Conservation (phyloP, 2,113 vertebrate species). For the Corythornis madagascariensis region DNA sequence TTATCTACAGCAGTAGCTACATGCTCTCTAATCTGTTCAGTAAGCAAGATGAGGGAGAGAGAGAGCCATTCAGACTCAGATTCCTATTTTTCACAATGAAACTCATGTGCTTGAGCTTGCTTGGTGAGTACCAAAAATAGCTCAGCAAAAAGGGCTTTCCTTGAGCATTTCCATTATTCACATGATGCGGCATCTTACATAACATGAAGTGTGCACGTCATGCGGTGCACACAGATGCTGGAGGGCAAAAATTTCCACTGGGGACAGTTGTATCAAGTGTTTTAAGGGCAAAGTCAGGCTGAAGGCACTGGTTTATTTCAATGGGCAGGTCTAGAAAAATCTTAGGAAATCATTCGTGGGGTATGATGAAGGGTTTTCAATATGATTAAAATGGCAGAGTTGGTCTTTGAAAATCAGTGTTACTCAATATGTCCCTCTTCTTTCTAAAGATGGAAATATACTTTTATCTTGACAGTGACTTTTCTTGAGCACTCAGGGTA, state of each 20-base stretch:
- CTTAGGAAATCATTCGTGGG: neutral
- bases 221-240: neutral
- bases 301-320: neutral
- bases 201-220: neutral
- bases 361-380: neutral
- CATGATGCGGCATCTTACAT: conserved; percentile 65
- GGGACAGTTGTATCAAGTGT: neutral
- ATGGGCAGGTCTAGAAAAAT: neutral
- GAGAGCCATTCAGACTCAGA: neutral
- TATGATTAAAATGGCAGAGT: neutral
- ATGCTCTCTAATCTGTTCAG: conserved; percentile 1
- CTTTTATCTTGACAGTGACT: neutral
- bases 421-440: neutral
- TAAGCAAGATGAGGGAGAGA: neutral
- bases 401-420: neutral
- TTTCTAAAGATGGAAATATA: neutral
- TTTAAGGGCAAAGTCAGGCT: conserved; percentile 18
- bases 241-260: neutral
- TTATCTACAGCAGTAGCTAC: conserved; percentile 4
- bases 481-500: neutral
- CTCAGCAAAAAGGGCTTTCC: conserved; percentile 59
- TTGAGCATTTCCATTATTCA: conserved; percentile 69
- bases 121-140: conserved; percentile 55
- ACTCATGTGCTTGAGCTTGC: neutral
- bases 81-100: conserved; percentile 67